These are phyloP conservation scores for Galagoides demidoff DNA, from an alignment of 2,797 vertebrate species.

Conservation along the genomic window DNA sequence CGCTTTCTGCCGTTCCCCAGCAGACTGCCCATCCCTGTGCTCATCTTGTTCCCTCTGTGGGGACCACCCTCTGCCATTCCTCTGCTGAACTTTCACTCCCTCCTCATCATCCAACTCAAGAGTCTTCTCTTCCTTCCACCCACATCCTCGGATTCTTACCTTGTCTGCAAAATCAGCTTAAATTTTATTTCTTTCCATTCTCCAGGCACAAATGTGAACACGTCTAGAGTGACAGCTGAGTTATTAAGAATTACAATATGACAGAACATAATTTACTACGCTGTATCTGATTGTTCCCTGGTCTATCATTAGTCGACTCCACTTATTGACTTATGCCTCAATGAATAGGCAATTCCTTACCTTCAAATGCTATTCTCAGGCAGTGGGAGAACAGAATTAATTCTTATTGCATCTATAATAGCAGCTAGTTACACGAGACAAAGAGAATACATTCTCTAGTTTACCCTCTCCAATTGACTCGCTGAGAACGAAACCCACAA, in stretches of 20 bases:
- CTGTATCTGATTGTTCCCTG: slow-evolving; percentile 24
- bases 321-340: slow-evolving; percentile 55
- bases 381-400: slow-evolving; percentile 33
- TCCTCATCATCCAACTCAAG: neutral
- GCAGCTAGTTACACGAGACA: neutral
- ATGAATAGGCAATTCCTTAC: slow-evolving; percentile 66
- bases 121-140: neutral
- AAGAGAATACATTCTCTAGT: neutral
- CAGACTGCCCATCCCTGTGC: neutral
- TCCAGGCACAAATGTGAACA: slow-evolving; percentile 43
- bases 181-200: slow-evolving; percentile 27
- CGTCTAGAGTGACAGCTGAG: slow-evolving; percentile 49
- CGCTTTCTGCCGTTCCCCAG: neutral
- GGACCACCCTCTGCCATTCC: neutral
- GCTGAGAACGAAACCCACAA: neutral
- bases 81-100: neutral
- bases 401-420: slow-evolving; percentile 19
- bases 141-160: neutral
- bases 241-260: slow-evolving; percentile 62
- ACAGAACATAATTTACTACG: slow-evolving; percentile 53
- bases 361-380: slow-evolving; percentile 16
- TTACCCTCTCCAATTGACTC: neutral
- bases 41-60: neutral
- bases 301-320: slow-evolving; percentile 41
- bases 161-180: neutral